A percentile compares a stretch with the other conserved stretches of the same genome.
Conservation (phyloP, 2,888 invertebrate genomes). For the Hipparchia sbordonii region DNA sequence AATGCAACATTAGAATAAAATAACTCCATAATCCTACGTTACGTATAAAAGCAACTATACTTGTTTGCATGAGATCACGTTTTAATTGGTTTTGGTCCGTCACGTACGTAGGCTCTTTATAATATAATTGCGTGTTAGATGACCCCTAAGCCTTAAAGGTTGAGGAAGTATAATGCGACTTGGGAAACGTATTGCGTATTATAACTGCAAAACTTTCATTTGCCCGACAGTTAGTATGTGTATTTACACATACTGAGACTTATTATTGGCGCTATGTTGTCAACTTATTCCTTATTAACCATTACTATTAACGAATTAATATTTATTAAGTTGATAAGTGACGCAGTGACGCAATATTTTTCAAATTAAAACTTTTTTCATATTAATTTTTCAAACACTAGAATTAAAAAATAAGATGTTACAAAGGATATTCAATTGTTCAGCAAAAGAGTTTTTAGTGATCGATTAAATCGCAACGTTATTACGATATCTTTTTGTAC, state of each 20-base stretch:
- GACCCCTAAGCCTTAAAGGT: constrained; percentile 23
- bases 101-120: constrained; percentile 18
- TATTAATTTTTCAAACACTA: too few relatives aligned
- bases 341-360: too few relatives aligned
- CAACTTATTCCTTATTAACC: not conserved
- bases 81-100: constrained; percentile 22
- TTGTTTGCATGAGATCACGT: constrained; percentile 18
- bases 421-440: too few relatives aligned
- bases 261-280: not conserved
- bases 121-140: constrained; percentile 22
- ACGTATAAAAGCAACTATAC: not conserved
- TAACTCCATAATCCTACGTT: not conserved
- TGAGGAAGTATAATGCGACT: constrained; percentile 6
- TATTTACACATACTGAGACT: not conserved
- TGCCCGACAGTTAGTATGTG: not conserved
- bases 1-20: not conserved
- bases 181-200: constrained; percentile 15
- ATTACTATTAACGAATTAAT: too few relatives aligned
- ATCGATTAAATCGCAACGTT: too few relatives aligned
- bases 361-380: too few relatives aligned
- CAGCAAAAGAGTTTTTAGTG: too few relatives aligned
- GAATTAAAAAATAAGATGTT: too few relatives aligned
- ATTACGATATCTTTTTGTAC: too few relatives aligned
- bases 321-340: too few relatives aligned
- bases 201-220: constrained; percentile 1